phyloP scores from a whole-genome alignment of 1,140 invertebrate species.

The Sitodiplosis mosellana region DNA sequence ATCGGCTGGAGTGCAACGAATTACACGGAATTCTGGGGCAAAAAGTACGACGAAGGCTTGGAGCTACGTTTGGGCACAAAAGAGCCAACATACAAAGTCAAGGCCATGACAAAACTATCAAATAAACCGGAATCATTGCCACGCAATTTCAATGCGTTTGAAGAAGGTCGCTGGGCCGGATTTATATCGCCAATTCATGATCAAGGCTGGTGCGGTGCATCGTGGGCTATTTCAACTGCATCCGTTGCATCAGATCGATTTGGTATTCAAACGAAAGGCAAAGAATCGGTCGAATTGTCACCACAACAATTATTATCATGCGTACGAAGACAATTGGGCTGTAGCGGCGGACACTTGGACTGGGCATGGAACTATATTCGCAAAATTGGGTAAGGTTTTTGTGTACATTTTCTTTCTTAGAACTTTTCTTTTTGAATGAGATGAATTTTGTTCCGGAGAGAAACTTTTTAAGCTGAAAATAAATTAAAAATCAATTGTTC shows the following conservation, averaged over 20 bases:
- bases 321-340: slow-evolving; percentile 58
- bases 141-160: slow-evolving; percentile 50
- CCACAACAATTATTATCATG: slow-evolving; percentile 76
- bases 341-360: slow-evolving; percentile 73
- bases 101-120: slow-evolving; percentile 47
- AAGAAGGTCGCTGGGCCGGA: slow-evolving; percentile 41
- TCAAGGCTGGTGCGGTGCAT: slow-evolving; percentile 81
- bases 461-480: too few relatives aligned
- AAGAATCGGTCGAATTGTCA: slow-evolving; percentile 47
- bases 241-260: slow-evolving; percentile 61
- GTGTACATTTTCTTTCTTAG: too few relatives aligned
- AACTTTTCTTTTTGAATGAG: too few relatives aligned
- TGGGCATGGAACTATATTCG: slow-evolving; percentile 77
- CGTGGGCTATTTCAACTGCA: slow-evolving; percentile 80
- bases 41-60: slow-evolving; percentile 62
- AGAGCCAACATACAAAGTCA: slow-evolving; percentile 35
- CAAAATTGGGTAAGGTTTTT: slow-evolving; percentile 59
- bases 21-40: slow-evolving; percentile 67
- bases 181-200: slow-evolving; percentile 56
- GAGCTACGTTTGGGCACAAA: slow-evolving; percentile 46
- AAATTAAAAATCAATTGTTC: too few relatives aligned
- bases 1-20: slow-evolving; percentile 59
- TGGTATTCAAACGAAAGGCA: slow-evolving; percentile 63
- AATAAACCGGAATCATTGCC: slow-evolving; percentile 43
- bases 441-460: too few relatives aligned